Base-by-base conservation (phyloP, 2,888 invertebrate species). In the Dinocampus coccinellae region DNA sequence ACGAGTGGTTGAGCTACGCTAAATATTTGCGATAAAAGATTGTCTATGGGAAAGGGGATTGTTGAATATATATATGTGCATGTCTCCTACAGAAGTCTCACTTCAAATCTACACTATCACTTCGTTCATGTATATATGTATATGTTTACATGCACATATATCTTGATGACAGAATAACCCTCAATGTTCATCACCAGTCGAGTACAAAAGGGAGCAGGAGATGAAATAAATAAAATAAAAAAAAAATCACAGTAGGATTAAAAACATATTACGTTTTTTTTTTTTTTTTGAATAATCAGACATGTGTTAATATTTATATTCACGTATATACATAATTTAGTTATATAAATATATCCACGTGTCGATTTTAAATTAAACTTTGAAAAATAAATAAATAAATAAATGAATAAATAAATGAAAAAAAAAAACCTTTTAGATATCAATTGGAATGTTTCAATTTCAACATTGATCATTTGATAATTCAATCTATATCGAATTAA, bases 1-100 rank as follows among this genome's bases (percentile, higher is more conserved):
- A 63, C 63, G 62, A 72, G 72, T 67, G 67, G 34, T 63, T 63
- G 47, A 68, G 72, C 67, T 24, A 57, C 26, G 53, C 71, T 71
- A 72, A 72, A 68, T 67, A 72, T 72, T 72, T 67, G 57, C 62
- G 39, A 72, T 67, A 72, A 68, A 55, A 62, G 63, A 71, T 71
- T 62, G 63, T 47, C 9, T 47, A 3, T 42, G 66, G 60, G 61
- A n/a, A 47, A 47, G 47, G 47, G 47, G 47, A 47, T 47, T 47
- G 47, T 16, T 39, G 13, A n/a, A n/a, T n/a, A n/a, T n/a, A n/a
- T n/a, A n/a, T n/a, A n/a, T n/a, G n/a, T 36, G 11, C 6, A 16
- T 47, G 7, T 47, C 16, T 47, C 47, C 47, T 16, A 47, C 16
- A 47, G 47, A 6, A 47, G 7, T 16, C 47, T 63, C 39, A 26